Percentiles rank a stretch among this genome's conserved stretches.
These are phyloP conservation scores for Trilocha varians DNA, from an alignment of 2,888 invertebrate species.

Conservation along the genomic window DNA sequence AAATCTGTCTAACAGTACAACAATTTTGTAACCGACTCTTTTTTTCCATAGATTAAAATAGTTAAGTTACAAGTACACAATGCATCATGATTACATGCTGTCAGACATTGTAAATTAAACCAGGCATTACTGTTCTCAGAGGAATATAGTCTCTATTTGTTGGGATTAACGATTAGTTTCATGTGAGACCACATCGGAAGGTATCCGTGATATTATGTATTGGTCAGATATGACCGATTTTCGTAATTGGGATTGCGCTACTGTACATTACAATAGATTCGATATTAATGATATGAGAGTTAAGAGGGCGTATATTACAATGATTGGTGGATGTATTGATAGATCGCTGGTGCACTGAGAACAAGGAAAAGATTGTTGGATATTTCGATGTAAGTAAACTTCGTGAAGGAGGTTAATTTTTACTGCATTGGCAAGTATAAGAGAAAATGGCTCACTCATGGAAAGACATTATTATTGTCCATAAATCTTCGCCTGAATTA, in stretches of 20 bases:
- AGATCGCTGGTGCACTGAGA: background rate
- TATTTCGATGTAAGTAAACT: too few species aligned
- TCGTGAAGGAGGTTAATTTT: too few species aligned
- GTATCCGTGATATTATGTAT: conserved; percentile 20
- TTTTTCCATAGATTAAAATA: conserved; percentile 34
- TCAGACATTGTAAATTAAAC: conserved; percentile 33
- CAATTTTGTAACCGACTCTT: conserved; percentile 5
- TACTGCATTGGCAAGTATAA: too few species aligned
- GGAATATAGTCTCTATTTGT: background rate
- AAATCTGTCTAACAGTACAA: background rate
- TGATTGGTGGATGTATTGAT: background rate
- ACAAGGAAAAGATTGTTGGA: background rate
- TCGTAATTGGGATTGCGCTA: conserved; percentile 23
- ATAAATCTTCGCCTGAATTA: too few species aligned
- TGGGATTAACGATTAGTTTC: background rate
- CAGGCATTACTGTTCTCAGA: conserved; percentile 4
- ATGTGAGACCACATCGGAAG: background rate
- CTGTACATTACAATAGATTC: conserved; percentile 4
- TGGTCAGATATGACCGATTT: conserved; percentile 25
- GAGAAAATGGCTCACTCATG: too few species aligned
- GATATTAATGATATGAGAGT: background rate
- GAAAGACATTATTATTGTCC: too few species aligned
- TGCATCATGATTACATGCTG: conserved; percentile 36
- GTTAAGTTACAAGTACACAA: conserved; percentile 24
- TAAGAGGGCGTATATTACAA: background rate